Evolutionary conservation across 1,140 invertebrate species (phyloP).

Genomic region (Carposina sasakii): DNA sequence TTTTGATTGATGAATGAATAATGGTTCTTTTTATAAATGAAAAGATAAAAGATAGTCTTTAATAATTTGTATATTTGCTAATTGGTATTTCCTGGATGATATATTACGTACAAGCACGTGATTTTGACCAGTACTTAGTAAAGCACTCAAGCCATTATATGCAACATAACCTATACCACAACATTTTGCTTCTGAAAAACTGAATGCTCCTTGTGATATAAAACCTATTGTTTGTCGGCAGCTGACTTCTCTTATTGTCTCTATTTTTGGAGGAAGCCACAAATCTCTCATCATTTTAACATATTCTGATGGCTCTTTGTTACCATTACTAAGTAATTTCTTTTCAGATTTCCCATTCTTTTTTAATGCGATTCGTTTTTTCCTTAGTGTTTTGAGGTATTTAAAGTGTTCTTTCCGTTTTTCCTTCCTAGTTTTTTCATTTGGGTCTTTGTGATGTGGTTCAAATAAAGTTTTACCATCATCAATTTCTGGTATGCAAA

Average conservation of each 20-base stretch:
- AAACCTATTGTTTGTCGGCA: conserved; percentile 83
- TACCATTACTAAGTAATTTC: conserved; percentile 16
- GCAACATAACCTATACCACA: conserved; percentile 81
- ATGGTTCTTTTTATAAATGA: no score
- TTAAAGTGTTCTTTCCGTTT: conserved; percentile 74
- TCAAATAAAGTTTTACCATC: conserved; percentile 69
- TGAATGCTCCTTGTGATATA: conserved; percentile 79
- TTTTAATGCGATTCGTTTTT: conserved; percentile 71
- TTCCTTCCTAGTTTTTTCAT: conserved; percentile 73
- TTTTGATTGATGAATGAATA: no score
- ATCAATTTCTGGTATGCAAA: conserved; percentile 78
- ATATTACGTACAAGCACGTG: conserved; percentile 49
- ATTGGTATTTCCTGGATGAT: conserved; percentile 47
- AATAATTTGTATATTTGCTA: conserved; percentile 46
- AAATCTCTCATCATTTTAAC: conserved; percentile 76
- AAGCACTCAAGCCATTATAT: conserved; percentile 68
- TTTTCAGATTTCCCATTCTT: conserved; percentile 35
- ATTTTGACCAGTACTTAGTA: conserved; percentile 49
- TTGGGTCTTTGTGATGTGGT: conserved; percentile 73
- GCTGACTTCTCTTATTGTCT: conserved; percentile 75
- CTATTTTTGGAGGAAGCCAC: conserved; percentile 76
- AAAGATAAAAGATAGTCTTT: no score
- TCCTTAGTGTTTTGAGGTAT: conserved; percentile 75
- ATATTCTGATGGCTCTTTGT: conserved; percentile 64
- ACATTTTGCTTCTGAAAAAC: conserved; percentile 77